Conservation (phyloP, 2,888 invertebrate genomes). For the Drosophila emarginata region DNA sequence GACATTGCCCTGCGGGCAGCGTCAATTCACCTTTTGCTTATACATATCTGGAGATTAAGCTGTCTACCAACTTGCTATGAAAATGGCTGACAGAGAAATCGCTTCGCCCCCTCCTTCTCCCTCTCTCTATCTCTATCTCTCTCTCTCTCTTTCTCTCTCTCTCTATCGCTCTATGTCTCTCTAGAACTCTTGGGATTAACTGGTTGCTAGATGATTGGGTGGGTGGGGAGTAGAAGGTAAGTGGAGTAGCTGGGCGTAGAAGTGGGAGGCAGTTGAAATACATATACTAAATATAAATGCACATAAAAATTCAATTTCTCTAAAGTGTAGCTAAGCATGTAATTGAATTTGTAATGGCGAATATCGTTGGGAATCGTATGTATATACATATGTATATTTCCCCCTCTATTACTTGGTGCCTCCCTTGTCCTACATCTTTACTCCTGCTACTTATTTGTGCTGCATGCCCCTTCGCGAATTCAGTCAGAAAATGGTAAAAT, state of each 20-base stretch:
- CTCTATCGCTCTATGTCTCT: not conserved
- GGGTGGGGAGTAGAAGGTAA: not conserved
- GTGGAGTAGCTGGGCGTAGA: too few species aligned
- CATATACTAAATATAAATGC: slow-evolving; percentile 71
- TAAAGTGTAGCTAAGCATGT: slow-evolving; percentile 81
- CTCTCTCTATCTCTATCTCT: not conserved
- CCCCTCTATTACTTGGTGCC: too few species aligned
- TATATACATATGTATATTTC: not conserved
- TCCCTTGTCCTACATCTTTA: not conserved
- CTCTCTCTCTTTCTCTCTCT: not conserved
- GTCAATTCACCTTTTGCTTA: slow-evolving; percentile 41
- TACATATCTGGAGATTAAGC: slow-evolving; percentile 40
- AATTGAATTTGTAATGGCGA: slow-evolving; percentile 81
- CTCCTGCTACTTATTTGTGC: slow-evolving; percentile 22
- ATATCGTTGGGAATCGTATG: slow-evolving; percentile 59
- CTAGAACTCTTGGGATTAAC: not conserved
- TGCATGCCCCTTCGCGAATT: slow-evolving; percentile 66
- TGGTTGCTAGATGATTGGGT: not conserved
- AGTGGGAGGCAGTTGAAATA: slow-evolving; percentile 51
- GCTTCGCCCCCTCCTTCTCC: not conserved
- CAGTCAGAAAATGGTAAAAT: slow-evolving; percentile 44
- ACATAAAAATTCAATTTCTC: slow-evolving; percentile 77
- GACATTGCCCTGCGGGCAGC: slow-evolving; percentile 25
- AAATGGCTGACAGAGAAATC: slow-evolving; percentile 53
- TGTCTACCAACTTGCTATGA: slow-evolving; percentile 56